Base-by-base conservation (phyloP, 1,140 invertebrate species). In the Conus ventricosus region DNA sequence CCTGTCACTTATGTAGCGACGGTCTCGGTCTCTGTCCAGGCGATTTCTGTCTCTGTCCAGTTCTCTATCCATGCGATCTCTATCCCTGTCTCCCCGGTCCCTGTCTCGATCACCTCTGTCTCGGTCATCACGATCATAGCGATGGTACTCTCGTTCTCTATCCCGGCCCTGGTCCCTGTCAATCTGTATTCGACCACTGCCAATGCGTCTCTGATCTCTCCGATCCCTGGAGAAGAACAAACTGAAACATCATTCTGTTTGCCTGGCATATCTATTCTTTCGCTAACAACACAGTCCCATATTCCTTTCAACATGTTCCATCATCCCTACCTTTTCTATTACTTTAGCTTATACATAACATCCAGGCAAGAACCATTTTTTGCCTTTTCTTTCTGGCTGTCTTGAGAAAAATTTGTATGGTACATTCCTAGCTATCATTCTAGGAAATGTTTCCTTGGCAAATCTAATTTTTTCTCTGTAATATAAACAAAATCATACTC, bases 101-200 rank as follows among this genome's bases (percentile, higher is more conserved):
- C 88, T 75, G 57, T 91, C 89, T n/a, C 84, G 25, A 13, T 78
- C 84, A 5, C 81, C 84, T 25, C 92, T 90, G 20, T 93, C 91
- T 27, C 89, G 84, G 88, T 92, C 92, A 85, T 93, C 91, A 75
- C 93, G 90, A 51, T 94, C 91, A 88, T 87, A 92, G 7, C 91
- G 78, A 84, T 90, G 87, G 51, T 81, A 82, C 51, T 94, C 93
- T 81, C 93, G 88, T 60, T 93, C 88, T 54, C 90, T 85, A 20
- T 91, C 91, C 96, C 96, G 90, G 96, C 96, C 95, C 96, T 96
- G 92, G 96, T 96, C 94, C 63, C 97, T 96, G 81, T 97, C 96
- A 87, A 96, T 96, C 91, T 97, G 95, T 84, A 98, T 97, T 10
- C 97, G 96, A 1, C 97, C 97, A 91, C 97, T 97, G 4, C 97